Base-by-base conservation (phyloP, 2,888 invertebrate genomes). In the Asteroscopus sphinx region DNA sequence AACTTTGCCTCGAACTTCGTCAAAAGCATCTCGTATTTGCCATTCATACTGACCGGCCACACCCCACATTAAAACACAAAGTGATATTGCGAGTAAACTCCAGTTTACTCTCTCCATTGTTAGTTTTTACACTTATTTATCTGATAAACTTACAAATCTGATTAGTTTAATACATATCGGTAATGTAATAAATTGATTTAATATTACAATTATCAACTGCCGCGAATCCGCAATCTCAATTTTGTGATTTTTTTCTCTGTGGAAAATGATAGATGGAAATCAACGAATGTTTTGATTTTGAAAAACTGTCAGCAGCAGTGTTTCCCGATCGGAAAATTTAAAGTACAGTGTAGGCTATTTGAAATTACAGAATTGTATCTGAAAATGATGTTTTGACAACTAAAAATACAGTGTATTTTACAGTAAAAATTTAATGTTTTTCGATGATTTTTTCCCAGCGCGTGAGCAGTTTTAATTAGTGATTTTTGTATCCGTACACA, bases 21-120 rank as follows among this genome's bases (percentile, higher is more conserved):
- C 99, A 82, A 98, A 98, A 45, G 96, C 94, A 93, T 99, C 99
- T 58, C 97, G 96, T 15, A 96, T 93, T 92, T 98, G 98, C 99
- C 99, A 99, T 82, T 98, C 98, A 83, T 97, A 98, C 86, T 98
- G 98, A 17, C 96, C 97, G 91, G 96, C 95, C 95, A 96, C 96
- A 95, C 96, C 96, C 95, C 93, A 92, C 68, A 92, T 73, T 71
- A 93, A 87, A 76, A 81, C 86, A 81, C 89, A 90, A 45, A 94
- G 77, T 39, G 93, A 92, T 81, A 90, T 78, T 44, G 80, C 66
- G 58, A 94, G 73, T 68, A 94, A 83, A 71, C 73, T 73, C 63
- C 74, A 76, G 57, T 92, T 89, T 48, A 88, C 21, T 69, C 73
- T 87, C 72, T 93, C 90, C 93, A 93, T 93, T 76, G 73, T 89